Evolutionary conservation across 2,888 invertebrate genomes (phyloP).

Genomic region (Eupeodes latifasciatus): DNA sequence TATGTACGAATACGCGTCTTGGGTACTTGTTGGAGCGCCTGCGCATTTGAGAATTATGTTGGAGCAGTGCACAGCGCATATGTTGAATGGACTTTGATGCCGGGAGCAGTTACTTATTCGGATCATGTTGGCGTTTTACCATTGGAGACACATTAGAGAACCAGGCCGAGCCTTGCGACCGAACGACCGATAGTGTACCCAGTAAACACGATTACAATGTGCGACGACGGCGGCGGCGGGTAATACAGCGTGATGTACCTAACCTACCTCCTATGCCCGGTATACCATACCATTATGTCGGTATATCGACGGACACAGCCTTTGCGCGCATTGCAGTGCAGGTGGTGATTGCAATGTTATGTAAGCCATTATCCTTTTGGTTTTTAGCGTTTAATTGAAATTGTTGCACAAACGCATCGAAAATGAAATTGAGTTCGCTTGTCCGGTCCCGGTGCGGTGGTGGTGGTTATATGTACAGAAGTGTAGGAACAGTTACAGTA

Average conservation of each 20-base stretch:
- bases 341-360: conserved; percentile 69
- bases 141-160: conserved; percentile 44
- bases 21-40: conserved; percentile 43
- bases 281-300: not conserved
- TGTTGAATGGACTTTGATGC: conserved; percentile 66
- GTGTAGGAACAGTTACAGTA: conserved; percentile 22
- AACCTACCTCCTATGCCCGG: not conserved
- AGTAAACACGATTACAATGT: conserved; percentile 44
- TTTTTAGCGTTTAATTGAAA: conserved; percentile 71
- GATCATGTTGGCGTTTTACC: conserved; percentile 66
- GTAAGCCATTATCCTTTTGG: conserved; percentile 74
- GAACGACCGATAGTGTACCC: not conserved
- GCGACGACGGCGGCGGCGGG: not conserved
- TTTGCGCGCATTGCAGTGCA: conserved; percentile 8
- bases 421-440: conserved; percentile 70
- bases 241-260: conserved; percentile 19
- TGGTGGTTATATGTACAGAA: conserved; percentile 1
- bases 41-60: conserved; percentile 66
- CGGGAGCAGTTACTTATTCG: conserved; percentile 64
- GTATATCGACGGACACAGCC: conserved; percentile 22
- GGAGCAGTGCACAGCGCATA: conserved; percentile 35
- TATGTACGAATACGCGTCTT: not conserved
- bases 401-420: conserved; percentile 70
- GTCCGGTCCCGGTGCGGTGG: conserved; percentile 10
- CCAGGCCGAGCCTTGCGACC: conserved; percentile 16